These are phyloP conservation scores for Strigamia maritima DNA, from an alignment of 2,888 invertebrate genomes.

Conservation along the genomic window DNA sequence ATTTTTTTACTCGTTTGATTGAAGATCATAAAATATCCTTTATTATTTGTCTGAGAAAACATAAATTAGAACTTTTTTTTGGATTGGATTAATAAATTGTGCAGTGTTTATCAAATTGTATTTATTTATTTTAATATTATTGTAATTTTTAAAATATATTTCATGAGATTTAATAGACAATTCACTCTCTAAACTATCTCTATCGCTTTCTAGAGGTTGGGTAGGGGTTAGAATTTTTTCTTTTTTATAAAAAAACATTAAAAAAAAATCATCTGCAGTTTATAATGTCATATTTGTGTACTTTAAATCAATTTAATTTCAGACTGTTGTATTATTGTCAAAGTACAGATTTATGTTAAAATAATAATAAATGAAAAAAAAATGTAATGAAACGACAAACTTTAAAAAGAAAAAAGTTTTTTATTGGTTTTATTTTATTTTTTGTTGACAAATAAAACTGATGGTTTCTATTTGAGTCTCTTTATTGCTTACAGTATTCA, in stretches of 20 bases:
- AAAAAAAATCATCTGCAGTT: not conserved
- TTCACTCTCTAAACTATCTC: not conserved
- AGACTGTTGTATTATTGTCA: not conserved
- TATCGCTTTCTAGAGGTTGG: not conserved
- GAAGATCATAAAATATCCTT: not conserved
- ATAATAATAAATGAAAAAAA: not conserved
- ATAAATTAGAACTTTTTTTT: not conserved
- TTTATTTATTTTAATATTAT: not conserved
- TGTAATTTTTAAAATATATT: not conserved
- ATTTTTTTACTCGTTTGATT: not conserved
- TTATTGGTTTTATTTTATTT: not conserved
- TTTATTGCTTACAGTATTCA: not conserved
- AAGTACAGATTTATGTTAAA: not conserved
- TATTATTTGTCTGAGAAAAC: no score
- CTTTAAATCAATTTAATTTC: not conserved
- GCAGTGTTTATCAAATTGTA: not conserved
- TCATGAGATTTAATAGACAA: not conserved
- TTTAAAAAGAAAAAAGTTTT: not conserved
- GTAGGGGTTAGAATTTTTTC: not conserved
- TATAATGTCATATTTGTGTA: not conserved
- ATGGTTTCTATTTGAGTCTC: not conserved
- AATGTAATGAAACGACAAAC: not conserved
- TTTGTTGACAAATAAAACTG: conserved; percentile 4
- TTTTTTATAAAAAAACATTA: not conserved
- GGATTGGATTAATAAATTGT: not conserved